Percentiles rank a stretch among this genome's conserved stretches.
These are phyloP conservation scores for Erythrocebus patas DNA, from an alignment of 2,113 vertebrate genomes.

Conservation along the genomic window DNA sequence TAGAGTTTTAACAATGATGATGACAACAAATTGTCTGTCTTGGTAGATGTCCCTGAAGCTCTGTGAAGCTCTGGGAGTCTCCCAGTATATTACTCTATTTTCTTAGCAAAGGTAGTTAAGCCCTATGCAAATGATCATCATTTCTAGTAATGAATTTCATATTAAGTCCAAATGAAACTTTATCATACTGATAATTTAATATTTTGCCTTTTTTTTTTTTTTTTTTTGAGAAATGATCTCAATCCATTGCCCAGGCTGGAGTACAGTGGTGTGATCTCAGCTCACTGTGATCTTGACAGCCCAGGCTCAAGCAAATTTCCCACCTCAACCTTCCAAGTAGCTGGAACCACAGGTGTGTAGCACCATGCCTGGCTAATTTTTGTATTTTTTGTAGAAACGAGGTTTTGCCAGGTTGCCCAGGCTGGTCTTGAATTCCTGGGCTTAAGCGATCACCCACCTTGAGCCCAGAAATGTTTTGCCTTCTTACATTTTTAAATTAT, in stretches of 20 bases:
- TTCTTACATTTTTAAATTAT: conserved; percentile 24
- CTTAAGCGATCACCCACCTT: too few species aligned
- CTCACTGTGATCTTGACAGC: too few species aligned
- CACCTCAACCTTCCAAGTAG: too few species aligned
- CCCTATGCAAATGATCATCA: neutral
- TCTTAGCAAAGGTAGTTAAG: neutral
- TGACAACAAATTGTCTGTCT: neutral
- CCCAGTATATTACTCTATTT: neutral
- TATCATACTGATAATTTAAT: neutral
- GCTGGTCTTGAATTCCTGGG: too few species aligned
- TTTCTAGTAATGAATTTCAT: neutral
- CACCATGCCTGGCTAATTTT: too few species aligned
- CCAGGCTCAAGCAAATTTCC: too few species aligned
- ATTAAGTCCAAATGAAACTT: neutral
- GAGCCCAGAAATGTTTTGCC: neutral
- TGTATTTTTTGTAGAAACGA: too few species aligned
- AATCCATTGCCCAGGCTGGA: too few species aligned
- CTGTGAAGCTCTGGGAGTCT: neutral
- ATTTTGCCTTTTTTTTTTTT: neutral
- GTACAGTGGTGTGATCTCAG: too few species aligned
- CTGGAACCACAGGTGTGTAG: too few species aligned
- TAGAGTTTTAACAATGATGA: neutral
- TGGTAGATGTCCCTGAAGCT: neutral
- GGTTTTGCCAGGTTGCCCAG: too few species aligned
- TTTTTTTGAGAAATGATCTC: too few species aligned